Conservation (phyloP, 2,797 vertebrate species). For the Glyptemys insculpta region DNA sequence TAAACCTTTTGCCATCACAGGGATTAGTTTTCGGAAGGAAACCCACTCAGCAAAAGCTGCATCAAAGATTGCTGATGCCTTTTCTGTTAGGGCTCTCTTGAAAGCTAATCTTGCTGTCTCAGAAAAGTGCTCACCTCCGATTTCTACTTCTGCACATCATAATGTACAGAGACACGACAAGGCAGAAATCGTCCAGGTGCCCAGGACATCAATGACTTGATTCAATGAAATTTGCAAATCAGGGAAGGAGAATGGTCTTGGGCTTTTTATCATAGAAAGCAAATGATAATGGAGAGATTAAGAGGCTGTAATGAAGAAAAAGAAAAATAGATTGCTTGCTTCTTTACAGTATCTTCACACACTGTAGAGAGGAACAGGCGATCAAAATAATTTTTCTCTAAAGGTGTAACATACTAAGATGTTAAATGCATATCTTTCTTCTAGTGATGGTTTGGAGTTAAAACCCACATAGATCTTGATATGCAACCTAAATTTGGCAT, state of each 20-base stretch:
- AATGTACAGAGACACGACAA: neutral
- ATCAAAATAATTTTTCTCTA: slow-evolving; percentile 64
- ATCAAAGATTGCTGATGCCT: neutral
- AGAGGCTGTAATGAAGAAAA: slow-evolving; percentile 18
- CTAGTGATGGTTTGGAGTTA: slow-evolving; percentile 83
- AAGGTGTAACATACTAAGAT: slow-evolving; percentile 73
- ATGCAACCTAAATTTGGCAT: slow-evolving; percentile 88
- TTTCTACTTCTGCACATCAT: neutral
- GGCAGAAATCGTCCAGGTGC: neutral
- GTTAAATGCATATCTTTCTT: slow-evolving; percentile 75
- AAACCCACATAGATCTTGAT: slow-evolving; percentile 86
- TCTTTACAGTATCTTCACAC: slow-evolving; percentile 50
- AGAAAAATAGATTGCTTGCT: slow-evolving; percentile 55
- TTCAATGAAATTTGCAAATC: neutral
- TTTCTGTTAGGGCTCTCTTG: neutral
- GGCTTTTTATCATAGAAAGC: neutral
- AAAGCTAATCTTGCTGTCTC: neutral
- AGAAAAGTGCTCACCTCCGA: neutral
- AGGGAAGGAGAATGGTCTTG: neutral
- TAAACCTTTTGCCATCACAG: slow-evolving; percentile 60
- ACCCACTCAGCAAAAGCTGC: neutral
- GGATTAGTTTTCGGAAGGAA: slow-evolving; percentile 37
- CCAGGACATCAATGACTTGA: neutral
- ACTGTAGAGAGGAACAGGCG: slow-evolving; percentile 55
- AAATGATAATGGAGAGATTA: neutral